Evolutionary conservation across 2,113 vertebrate genomes (phyloP).

Genomic region (Pomatorhinus ruficollis): DNA sequence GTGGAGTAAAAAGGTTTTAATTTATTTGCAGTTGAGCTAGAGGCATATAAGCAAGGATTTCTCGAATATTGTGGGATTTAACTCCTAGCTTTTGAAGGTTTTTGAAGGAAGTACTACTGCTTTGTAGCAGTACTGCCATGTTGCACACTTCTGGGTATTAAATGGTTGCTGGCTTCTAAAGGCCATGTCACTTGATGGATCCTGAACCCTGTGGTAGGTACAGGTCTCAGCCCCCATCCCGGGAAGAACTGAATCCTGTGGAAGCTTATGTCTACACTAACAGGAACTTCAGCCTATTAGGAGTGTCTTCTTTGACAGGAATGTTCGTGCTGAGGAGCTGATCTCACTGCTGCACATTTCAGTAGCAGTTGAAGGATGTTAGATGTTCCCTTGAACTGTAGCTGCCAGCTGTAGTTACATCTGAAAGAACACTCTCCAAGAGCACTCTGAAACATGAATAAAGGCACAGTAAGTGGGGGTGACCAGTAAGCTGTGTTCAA

Average conservation of each 20-base stretch:
- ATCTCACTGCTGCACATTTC: background rate
- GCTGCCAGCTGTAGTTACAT: background rate
- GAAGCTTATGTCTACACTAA: background rate
- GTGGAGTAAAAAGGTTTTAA: background rate
- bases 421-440: background rate
- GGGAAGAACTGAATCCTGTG: background rate
- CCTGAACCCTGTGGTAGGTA: accelerated
- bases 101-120: background rate
- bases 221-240: background rate
- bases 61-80: background rate
- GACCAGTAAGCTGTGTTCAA: background rate
- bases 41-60: background rate
- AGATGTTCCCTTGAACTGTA: background rate
- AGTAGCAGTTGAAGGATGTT: background rate
- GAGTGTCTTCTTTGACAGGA: background rate
- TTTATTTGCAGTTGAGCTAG: background rate
- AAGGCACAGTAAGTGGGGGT: background rate
- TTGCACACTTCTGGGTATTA: background rate
- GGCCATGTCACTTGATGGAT: background rate
- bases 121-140: background rate
- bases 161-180: background rate
- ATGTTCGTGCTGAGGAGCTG: background rate
- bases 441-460: background rate
- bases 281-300: background rate
- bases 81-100: background rate